Conservation (phyloP, 2,888 invertebrate genomes). For the Oscheius sp. region DNA sequence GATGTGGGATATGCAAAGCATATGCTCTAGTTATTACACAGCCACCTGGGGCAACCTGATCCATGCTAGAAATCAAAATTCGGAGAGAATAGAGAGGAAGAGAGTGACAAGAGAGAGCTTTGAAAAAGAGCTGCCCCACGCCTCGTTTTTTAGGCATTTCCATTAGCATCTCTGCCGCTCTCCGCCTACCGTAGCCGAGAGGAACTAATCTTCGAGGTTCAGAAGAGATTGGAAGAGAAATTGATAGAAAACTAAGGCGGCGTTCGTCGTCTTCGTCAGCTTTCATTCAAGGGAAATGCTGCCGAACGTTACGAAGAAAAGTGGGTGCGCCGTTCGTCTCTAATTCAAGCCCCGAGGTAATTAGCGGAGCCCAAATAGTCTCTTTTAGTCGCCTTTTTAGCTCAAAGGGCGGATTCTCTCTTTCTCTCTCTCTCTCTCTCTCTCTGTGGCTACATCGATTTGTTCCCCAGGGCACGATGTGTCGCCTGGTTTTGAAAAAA, state of each 20-base stretch:
- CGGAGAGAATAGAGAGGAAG: neutral
- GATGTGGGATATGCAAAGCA: neutral
- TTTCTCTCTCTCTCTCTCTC: too few species aligned
- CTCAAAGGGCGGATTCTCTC: conserved; percentile 1
- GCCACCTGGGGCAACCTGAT: conserved; percentile 22
- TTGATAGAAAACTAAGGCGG: neutral
- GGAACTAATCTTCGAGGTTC: neutral
- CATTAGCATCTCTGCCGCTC: conserved; percentile 20
- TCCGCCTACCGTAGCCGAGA: neutral
- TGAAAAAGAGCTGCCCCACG: neutral
- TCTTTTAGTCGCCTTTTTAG: neutral
- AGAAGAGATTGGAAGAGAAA: neutral
- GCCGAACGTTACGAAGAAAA: too few species aligned
- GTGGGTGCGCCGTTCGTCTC: neutral
- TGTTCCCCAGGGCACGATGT: neutral
- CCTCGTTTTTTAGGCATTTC: conserved; percentile 14
- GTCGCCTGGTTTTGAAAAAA: conserved; percentile 7
- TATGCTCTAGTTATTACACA: conserved; percentile 20
- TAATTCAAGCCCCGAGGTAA: neutral
- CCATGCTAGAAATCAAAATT: conserved; percentile 3
- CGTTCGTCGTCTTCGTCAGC: neutral
- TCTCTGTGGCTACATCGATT: too few species aligned
- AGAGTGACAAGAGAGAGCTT: neutral
- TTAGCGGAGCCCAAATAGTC: conserved; percentile 1
- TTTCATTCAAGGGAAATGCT: too few species aligned